Base-by-base conservation (phyloP, 2,113 vertebrate species). In the Pelodiscus sinensis region DNA sequence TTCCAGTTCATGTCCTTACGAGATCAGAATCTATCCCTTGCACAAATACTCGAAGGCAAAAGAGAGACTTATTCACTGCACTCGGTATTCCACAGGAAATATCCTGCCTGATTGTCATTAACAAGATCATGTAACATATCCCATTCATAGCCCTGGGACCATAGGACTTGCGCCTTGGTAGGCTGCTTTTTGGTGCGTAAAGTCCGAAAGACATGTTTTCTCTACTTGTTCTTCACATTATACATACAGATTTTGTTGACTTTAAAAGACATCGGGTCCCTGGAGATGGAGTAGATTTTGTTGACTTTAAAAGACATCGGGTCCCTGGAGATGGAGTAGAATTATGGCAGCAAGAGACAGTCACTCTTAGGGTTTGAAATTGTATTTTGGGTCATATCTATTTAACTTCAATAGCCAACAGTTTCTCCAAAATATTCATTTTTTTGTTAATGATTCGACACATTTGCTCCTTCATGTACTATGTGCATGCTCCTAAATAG, bases 11-110 rank as follows among this genome's bases (percentile, higher is more conserved):
- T 50, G 22, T 62, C 11, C 52, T 24, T 85, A 56, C 16, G 27
- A 44, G 35, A 86, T 52, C 88, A 77, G 62, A 84, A 85, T 0
- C 10, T 84, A 87, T 81, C 57, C 27, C 52, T 92, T 54, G 78
- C 85, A 94, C 90, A 87, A 52, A 82, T 90, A 90, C 65, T 9
- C 18, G 9, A 50, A 57, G 2, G 1, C 1, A n/a, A 79, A 2
- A 84, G 88, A 29, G 38, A 60, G 91, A 81, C 9, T 88, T 88
- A 90, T 85, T 79, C 2, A 0, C 35, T 85, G 51, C 27, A 38
- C 35, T n/a, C 31, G 60, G 80, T 29, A 31, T 54, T 54, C 83
- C 58, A 84, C 58, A 94, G 82, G 27, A 88, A 96, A 79, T 84
- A 79, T 84, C 3, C 58, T 35, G 79, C 62, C 24, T 0, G 1